Base-by-base conservation (phyloP, 2,888 invertebrate genomes). In the Rhaphigaster nebulosa region DNA sequence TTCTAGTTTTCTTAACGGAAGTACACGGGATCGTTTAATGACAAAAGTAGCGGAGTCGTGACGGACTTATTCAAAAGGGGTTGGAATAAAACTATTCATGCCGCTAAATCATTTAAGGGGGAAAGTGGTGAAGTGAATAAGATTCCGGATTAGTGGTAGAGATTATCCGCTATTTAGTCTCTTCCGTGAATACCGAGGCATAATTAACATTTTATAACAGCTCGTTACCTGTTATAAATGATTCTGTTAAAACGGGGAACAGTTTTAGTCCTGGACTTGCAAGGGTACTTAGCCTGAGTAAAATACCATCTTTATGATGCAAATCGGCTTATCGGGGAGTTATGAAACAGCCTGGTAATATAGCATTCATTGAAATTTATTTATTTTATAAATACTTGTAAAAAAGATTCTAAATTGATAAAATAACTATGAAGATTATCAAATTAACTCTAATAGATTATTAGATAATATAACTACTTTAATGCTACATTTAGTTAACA, bases 161-260 rank as follows among this genome's bases (percentile, higher is more conserved):
- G 65, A 65, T 65, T 65, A 65, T 29, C 34, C 34, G 34, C 38
- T 38, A 18, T 38, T 76, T 29, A 65, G 65, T 5, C 65, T 65
- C 65, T 29, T 65, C 65, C 29, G 29, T 65, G 29, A 65, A 65
- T 65, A 15, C 29, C 65, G n/a, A 0, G 65, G 29, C 15, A 38
- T 76, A 76, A 76, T 76, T 76, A 76, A 76, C 70, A 38, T 76
- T 76, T 70, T 76, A 76, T 38, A 76, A 20, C 18, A 76, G 70
- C 70, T 76, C 34, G 70, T 76, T 38, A 76, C 38, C 38, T 76
- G 29, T 76, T 76, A 38, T 76, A 38, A 76, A 76, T 38, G 70
- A 76, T 76, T 76, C 38, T 20, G 29, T 76, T 38, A 8, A 76
- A 76, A 6, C 38, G 70, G 2, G 29, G 38, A 76, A 18, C 70